Evolutionary conservation across 64 coral and sea anemone genomes (phyloP), one percentile per base, ranked within the genome.

Genomic region (Stichodactyla mertensii): DNA sequence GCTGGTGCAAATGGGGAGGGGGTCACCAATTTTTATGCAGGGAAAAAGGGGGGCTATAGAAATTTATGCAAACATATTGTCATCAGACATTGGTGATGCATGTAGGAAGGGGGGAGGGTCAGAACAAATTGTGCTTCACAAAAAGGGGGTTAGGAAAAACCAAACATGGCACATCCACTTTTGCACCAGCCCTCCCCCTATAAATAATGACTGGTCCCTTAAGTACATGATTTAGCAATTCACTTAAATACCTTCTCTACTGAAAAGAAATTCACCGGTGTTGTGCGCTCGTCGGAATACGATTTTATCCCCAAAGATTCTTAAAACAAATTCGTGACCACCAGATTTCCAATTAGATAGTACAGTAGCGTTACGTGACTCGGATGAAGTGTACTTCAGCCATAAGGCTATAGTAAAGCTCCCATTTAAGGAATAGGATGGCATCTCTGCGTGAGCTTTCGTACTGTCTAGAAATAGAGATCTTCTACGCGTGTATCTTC

Each of bases 381-480:
- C 55, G 0, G 19, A 9, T 59, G 66, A 90, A 26, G 28, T 20
- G 9, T 74, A 62, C 77, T 85, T 77, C 57, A 90, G 14, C 89
- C 89, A 90, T n/a, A 78, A 85, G 14, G 89, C 26, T 59, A 90
- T 85, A 31, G 89, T 85, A 9, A 85, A 90, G 0, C 60, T 55
- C 23, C 18, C 51, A 54, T 52, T 80, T n/a, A 90, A 64, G 31
- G 57, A 6, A 3, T 85, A 18, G 14, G 7, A 27, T 31, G 61
- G 82, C n/a, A 74, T 55, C 55, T 52, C 0, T 14, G 67, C 55
- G 78, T 78, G 84, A 27, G 89, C 82, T 20, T 52, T 27, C 7
- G 89, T 90, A 52, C 71, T 61, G 84, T 90, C 89, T 19, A 90
- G 52, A 20, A 82, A 90, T 55, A 90, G 55, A 61, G 89, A 45